These are phyloP conservation scores for Masticophis lateralis DNA, from an alignment of 2,797 vertebrate genomes.

Conservation along the genomic window DNA sequence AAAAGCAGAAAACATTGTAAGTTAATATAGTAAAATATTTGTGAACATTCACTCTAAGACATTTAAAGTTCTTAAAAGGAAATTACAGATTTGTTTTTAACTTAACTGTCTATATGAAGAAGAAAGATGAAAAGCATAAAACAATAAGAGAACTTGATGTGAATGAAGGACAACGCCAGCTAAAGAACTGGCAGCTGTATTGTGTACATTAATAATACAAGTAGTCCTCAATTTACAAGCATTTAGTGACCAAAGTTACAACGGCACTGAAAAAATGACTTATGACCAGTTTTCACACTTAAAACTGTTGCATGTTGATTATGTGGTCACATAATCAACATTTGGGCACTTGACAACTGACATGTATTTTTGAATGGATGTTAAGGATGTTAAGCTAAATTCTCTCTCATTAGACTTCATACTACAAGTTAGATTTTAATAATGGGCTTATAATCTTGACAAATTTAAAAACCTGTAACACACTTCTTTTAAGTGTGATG, in stretches of 20 bases:
- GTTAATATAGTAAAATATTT: not conserved
- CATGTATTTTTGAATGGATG: not conserved
- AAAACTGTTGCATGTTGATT: not conserved
- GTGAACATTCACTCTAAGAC: not conserved
- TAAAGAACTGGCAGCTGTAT: not conserved
- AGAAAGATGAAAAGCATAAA: not conserved
- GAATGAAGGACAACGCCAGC: not conserved
- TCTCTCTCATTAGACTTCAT: not conserved
- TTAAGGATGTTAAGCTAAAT: not conserved
- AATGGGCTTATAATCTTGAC: not conserved
- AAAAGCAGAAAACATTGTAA: not conserved
- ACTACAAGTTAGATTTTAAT: not conserved
- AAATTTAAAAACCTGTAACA: not conserved
- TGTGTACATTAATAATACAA: not conserved
- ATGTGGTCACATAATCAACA: not conserved
- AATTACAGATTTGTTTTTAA: not conserved
- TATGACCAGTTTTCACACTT: not conserved
- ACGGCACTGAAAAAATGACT: not conserved
- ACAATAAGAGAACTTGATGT: not conserved
- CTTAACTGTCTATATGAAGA: not conserved
- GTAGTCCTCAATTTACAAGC: not conserved
- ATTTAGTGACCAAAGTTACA: not conserved
- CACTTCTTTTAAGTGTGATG: not conserved
- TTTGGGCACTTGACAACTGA: not conserved
- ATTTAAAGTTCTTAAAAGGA: not conserved